Percentiles rank a stretch among this genome's conserved stretches.
phyloP scores from a whole-genome alignment of 2,888 invertebrate genomes.

The Crematogaster levior region DNA sequence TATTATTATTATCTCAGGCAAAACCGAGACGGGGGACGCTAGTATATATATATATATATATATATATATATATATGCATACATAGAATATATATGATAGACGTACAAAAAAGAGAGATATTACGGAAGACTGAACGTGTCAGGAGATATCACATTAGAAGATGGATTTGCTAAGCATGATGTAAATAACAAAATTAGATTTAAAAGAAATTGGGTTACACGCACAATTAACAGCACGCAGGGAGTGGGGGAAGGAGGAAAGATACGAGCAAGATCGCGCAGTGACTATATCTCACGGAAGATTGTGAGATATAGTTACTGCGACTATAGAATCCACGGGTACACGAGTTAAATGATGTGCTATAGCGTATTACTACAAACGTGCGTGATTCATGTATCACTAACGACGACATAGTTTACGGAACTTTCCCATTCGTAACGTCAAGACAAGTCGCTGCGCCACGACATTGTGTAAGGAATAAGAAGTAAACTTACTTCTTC shows the following conservation, averaged over 20 bases:
- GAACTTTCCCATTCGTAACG: conserved; percentile 41
- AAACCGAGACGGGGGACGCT: no score
- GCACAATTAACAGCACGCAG: background rate
- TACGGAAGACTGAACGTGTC: background rate
- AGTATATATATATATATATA: no score
- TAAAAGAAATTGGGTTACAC: background rate
- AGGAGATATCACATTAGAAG: background rate
- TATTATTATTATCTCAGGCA: no score
- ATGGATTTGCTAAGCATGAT: background rate
- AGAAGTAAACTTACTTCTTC: conserved; percentile 20
- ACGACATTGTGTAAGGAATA: conserved; percentile 32
- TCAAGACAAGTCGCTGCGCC: conserved; percentile 23
- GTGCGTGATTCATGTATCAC: conserved; percentile 40
- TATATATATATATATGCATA: background rate
- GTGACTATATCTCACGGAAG: background rate
- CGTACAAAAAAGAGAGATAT: background rate
- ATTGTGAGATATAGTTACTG: conserved; percentile 7
- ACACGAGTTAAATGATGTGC: conserved; percentile 25
- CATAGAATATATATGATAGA: background rate
- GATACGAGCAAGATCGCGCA: conserved; percentile 1
- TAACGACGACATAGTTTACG: conserved; percentile 44
- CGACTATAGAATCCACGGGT: conserved; percentile 5
- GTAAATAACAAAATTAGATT: background rate
- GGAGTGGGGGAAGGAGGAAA: background rate
- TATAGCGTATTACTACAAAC: conserved; percentile 27